Evolutionary conservation across 2,113 vertebrate genomes (phyloP).

Genomic region (Odontophorus gujanensis): DNA sequence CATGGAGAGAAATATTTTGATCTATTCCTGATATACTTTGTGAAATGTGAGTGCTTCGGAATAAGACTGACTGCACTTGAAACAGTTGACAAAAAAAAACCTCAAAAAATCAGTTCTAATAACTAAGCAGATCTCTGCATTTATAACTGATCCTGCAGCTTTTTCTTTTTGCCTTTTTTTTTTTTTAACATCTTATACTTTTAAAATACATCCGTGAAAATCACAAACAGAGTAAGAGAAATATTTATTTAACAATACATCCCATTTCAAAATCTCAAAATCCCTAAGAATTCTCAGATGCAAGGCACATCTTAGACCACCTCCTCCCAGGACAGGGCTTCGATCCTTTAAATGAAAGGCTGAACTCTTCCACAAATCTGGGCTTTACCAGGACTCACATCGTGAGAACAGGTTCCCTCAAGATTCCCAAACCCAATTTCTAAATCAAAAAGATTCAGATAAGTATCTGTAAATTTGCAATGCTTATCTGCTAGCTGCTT

Average conservation of each 20-base stretch:
- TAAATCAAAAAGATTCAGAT: constrained; percentile 63
- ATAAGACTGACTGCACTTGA: background rate
- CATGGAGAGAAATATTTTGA: background rate
- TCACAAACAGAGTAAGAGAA: background rate
- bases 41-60: background rate
- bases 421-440: constrained; percentile 64
- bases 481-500: constrained; percentile 59
- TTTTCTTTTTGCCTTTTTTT: background rate
- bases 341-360: background rate
- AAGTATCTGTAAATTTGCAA: constrained; percentile 68
- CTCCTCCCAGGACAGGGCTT: background rate
- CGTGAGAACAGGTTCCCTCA: constrained; percentile 48
- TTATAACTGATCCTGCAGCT: background rate
- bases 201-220: background rate
- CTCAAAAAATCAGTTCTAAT: background rate
- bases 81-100: background rate
- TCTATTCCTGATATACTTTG: background rate
- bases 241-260: background rate
- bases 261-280: background rate
- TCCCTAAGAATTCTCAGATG: background rate
- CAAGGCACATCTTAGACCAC: background rate
- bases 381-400: constrained; percentile 37
- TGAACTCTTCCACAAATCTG: background rate
- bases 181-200: background rate
- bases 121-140: background rate